phyloP scores from a whole-genome alignment of 2,888 invertebrate species.

The Euplagia quadripunctaria region DNA sequence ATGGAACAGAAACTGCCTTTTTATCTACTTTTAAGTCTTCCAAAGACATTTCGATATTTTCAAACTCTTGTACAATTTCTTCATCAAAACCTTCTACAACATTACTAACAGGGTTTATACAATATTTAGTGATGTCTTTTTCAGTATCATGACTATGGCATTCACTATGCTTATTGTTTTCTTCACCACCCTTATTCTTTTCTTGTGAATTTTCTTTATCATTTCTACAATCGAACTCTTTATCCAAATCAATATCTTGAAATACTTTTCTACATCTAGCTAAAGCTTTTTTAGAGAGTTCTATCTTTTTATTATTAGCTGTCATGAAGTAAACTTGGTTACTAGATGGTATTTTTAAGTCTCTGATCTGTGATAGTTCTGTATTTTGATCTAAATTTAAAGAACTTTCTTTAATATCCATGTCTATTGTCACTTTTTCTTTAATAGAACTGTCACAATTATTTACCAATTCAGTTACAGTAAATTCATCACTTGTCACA shows the following conservation, averaged over 20 bases:
- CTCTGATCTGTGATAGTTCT: background rate
- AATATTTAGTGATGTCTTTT: slow-evolving; percentile 14
- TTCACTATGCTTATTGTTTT: slow-evolving; percentile 1
- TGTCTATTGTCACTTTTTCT: slow-evolving; percentile 8
- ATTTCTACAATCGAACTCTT: slow-evolving; percentile 25
- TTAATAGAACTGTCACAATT: slow-evolving; percentile 16
- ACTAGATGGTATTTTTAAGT: background rate
- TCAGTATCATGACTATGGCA: slow-evolving; percentile 22
- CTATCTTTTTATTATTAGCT: slow-evolving; percentile 61
- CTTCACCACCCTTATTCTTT: background rate
- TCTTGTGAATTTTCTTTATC: slow-evolving; percentile 12
- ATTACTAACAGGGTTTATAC: slow-evolving; percentile 25
- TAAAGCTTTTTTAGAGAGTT: slow-evolving; percentile 58
- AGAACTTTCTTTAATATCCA: background rate
- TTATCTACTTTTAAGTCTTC: slow-evolving; percentile 36
- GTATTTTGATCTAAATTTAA: background rate
- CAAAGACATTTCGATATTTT: slow-evolving; percentile 60
- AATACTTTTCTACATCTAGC: slow-evolving; percentile 58
- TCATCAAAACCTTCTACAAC: slow-evolving; percentile 53
- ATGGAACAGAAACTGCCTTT: slow-evolving; percentile 39
- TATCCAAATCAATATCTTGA: slow-evolving; percentile 42
- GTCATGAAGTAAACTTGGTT: slow-evolving; percentile 61
- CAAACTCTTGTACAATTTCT: slow-evolving; percentile 61
- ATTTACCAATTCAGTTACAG: background rate
- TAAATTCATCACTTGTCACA: slow-evolving; percentile 19